Percentiles rank a stretch among this genome's conserved stretches.
Conservation (phyloP, 2,888 invertebrate species). For the Argyra leucocephala region DNA sequence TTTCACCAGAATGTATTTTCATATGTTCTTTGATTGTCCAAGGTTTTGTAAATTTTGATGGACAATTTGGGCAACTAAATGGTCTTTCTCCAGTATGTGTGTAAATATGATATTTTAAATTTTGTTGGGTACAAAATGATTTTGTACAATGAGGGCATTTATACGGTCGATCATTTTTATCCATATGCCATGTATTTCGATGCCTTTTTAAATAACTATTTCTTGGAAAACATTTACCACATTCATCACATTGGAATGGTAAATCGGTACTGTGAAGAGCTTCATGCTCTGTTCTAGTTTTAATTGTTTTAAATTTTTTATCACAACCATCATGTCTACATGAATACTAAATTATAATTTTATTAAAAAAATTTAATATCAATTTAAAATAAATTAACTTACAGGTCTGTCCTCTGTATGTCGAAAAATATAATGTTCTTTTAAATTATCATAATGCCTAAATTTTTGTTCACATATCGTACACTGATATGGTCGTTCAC, state of each 20-base stretch:
- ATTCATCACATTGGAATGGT: slow-evolving; percentile 46
- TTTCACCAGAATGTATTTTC: not conserved
- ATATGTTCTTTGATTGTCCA: not conserved
- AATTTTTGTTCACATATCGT: not conserved
- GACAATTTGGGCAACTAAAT: not conserved
- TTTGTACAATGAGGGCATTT: slow-evolving; percentile 52
- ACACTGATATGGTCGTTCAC: not conserved
- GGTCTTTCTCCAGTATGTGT: not conserved
- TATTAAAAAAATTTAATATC: no score
- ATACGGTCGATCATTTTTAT: slow-evolving; percentile 52
- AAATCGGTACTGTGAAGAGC: not conserved
- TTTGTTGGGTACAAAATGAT: slow-evolving; percentile 43
- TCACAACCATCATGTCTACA: not conserved
- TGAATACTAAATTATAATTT: not conserved
- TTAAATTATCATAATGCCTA: not conserved
- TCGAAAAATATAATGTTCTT: slow-evolving; percentile 3
- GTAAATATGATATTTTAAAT: slow-evolving; percentile 1
- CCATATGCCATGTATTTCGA: slow-evolving; percentile 29
- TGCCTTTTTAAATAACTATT: slow-evolving; percentile 54
- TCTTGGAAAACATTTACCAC: slow-evolving; percentile 56
- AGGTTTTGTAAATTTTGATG: not conserved
- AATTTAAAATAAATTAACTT: no score
- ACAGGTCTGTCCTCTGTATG: not conserved
- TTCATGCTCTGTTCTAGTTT: not conserved
- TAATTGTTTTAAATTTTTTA: not conserved